phyloP scores from a whole-genome alignment of 1,140 invertebrate genomes.

The Drosophila chauvacae region DNA sequence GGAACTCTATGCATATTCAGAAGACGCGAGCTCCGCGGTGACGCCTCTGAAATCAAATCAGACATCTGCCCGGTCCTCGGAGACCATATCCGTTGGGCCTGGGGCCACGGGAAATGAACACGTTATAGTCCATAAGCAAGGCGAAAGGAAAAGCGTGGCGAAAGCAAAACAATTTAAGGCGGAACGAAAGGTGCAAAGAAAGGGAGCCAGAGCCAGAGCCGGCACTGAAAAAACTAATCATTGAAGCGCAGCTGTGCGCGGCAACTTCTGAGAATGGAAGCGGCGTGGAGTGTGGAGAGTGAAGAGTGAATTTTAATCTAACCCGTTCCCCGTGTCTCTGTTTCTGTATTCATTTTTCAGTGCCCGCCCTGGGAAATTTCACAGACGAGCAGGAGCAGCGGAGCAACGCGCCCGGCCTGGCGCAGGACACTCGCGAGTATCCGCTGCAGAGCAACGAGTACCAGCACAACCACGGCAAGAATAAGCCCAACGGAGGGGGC shows the following conservation, averaged over 20 bases:
- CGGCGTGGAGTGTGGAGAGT: neutral
- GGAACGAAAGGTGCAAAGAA: constrained; percentile 39
- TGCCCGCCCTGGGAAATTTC: constrained; percentile 89
- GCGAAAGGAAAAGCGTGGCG: constrained; percentile 47
- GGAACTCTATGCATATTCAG: constrained; percentile 12
- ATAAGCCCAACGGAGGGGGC: constrained; percentile 60
- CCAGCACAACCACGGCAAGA: constrained; percentile 87
- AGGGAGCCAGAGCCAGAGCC: neutral
- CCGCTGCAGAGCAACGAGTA: constrained; percentile 89
- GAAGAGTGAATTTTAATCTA: constrained; percentile 27
- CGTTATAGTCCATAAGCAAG: constrained; percentile 16
- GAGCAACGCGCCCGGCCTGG: constrained; percentile 46
- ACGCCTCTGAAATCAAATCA: constrained; percentile 19
- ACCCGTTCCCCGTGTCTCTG: constrained; percentile 5
- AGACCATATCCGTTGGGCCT: neutral
- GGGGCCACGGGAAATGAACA: constrained; percentile 4
- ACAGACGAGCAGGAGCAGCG: constrained; percentile 86
- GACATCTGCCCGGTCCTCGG: constrained; percentile 8
- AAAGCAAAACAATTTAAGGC: constrained; percentile 71
- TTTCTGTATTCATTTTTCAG: constrained; percentile 83
- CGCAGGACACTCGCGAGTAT: constrained; percentile 86
- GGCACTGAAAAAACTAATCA: constrained; percentile 59
- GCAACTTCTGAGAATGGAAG: constrained; percentile 60
- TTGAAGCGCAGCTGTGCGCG: constrained; percentile 65
- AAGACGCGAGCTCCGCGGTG: neutral